Conservation (phyloP, 2,888 invertebrate genomes). For the Drosophila nr. fundita region DNA sequence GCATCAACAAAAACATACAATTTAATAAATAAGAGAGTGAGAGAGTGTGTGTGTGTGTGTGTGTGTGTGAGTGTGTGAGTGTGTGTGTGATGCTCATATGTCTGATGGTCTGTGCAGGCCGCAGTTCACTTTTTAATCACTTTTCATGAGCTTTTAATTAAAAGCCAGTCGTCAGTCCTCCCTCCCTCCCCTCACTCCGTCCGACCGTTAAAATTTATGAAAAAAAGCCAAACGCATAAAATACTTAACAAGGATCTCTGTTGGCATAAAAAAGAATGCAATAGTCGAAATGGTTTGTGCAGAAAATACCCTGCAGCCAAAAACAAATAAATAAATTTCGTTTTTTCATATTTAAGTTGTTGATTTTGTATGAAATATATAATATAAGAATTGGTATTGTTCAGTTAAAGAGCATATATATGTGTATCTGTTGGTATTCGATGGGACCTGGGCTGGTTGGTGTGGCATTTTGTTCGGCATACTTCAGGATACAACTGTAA, state of each 20-base stretch:
- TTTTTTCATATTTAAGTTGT: no score
- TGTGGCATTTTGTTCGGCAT: neutral
- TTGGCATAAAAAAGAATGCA: neutral
- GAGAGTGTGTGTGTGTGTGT: slow-evolving; percentile 1
- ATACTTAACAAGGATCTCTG: slow-evolving; percentile 64
- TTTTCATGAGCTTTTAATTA: slow-evolving; percentile 79
- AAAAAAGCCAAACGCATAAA: slow-evolving; percentile 60
- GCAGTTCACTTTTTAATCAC: slow-evolving; percentile 80
- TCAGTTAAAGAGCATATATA: neutral
- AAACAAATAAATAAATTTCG: neutral
- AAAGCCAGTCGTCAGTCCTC: slow-evolving; percentile 51
- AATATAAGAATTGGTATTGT: neutral
- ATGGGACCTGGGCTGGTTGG: neutral
- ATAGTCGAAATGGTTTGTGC: neutral
- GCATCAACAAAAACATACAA: slow-evolving; percentile 43
- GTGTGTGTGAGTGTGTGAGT: neutral
- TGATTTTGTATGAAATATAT: neutral
- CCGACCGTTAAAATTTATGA: slow-evolving; percentile 56
- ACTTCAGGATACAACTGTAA: neutral
- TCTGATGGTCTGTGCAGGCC: slow-evolving; percentile 48
- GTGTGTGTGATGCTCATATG: slow-evolving; percentile 18
- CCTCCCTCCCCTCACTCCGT: no score
- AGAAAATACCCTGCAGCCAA: slow-evolving; percentile 25
- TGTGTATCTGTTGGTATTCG: neutral
- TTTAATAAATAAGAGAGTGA: slow-evolving; percentile 57